phyloP scores from a whole-genome alignment of 2,888 invertebrate species.

The Microctonus brassicae region DNA sequence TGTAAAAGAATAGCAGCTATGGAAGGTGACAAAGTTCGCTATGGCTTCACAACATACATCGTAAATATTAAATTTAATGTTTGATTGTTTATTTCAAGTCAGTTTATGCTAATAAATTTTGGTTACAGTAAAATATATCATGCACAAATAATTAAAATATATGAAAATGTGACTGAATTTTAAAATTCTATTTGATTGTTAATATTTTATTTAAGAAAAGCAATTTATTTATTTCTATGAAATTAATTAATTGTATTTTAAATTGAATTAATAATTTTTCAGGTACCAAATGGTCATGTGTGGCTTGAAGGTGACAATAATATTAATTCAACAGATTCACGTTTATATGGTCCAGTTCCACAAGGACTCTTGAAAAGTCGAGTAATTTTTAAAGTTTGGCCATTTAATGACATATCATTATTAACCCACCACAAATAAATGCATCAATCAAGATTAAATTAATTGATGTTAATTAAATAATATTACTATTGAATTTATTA shows the following conservation, averaged over 20 bases:
- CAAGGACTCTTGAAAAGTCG: conserved; percentile 85
- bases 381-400: conserved; percentile 87
- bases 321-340: conserved; percentile 87
- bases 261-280: neutral
- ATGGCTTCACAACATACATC: conserved; percentile 55
- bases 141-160: too few relatives aligned
- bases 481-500: neutral
- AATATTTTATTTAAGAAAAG: too few relatives aligned
- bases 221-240: too few relatives aligned
- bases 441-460: conserved; percentile 30
- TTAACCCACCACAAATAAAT: conserved; percentile 46
- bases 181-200: too few relatives aligned
- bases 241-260: too few relatives aligned
- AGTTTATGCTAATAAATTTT: too few relatives aligned
- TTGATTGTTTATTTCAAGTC: too few relatives aligned
- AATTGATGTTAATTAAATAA: neutral
- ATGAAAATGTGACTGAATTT: too few relatives aligned
- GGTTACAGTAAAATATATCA: too few relatives aligned
- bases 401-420: conserved; percentile 69
- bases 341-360: conserved; percentile 90
- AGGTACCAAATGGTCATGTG: conserved; percentile 86
- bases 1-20: conserved; percentile 87
- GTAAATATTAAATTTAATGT: conserved; percentile 47
- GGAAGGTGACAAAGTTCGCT: conserved; percentile 79
- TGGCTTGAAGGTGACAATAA: conserved; percentile 95